These are phyloP conservation scores for Furcifer pardalis DNA, from an alignment of 2,797 vertebrate species.

Conservation along the genomic window DNA sequence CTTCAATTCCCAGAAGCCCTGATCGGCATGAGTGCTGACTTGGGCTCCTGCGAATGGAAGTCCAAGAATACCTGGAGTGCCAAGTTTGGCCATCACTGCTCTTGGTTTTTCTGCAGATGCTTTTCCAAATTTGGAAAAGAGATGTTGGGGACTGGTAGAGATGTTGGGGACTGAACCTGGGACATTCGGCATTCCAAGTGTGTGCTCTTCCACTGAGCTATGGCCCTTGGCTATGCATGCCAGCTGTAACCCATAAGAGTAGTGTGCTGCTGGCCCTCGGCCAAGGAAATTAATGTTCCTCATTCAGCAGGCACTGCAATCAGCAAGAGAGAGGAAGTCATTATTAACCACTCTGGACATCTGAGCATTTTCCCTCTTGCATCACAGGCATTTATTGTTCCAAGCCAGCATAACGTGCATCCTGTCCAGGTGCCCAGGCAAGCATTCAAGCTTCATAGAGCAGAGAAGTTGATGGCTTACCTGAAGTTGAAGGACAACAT, in stretches of 20 bases:
- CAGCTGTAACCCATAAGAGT: neutral
- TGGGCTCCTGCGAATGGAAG: too few relatives aligned
- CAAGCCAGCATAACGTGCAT: neutral
- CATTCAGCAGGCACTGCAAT: neutral
- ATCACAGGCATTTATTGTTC: neutral
- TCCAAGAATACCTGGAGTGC: too few relatives aligned
- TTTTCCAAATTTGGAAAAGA: too few relatives aligned
- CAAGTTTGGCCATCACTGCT: too few relatives aligned
- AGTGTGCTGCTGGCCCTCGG: neutral
- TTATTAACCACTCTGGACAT: neutral
- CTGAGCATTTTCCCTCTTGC: neutral
- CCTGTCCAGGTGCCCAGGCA: neutral
- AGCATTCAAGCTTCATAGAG: neutral
- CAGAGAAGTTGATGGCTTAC: neutral
- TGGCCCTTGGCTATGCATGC: neutral
- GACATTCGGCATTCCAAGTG: neutral
- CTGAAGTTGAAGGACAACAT: neutral
- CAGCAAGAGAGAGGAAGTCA: neutral
- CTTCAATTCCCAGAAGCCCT: too few relatives aligned
- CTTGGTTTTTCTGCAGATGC: too few relatives aligned
- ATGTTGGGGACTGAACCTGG: neutral
- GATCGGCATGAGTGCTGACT: too few relatives aligned
- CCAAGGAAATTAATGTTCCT: neutral
- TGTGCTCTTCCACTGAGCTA: neutral
- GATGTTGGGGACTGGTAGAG: neutral